Conservation (phyloP, 2,888 invertebrate species). For the Lacanobia wlatinum region DNA sequence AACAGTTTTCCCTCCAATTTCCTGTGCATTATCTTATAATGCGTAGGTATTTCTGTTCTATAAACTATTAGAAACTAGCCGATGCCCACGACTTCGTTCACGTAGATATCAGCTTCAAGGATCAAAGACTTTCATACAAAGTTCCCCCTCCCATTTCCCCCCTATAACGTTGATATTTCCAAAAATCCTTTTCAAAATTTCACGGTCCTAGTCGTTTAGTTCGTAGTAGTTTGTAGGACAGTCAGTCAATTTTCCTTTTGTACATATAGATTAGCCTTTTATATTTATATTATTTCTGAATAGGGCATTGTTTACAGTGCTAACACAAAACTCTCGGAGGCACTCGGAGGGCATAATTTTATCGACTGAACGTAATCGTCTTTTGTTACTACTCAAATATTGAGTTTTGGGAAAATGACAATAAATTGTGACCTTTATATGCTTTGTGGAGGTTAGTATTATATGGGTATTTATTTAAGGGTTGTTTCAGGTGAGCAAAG, state of each 20-base stretch:
- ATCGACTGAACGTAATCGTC: slow-evolving; percentile 10
- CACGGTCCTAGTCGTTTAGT: no score
- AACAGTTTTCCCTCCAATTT: slow-evolving; percentile 1
- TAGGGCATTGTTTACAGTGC: slow-evolving; percentile 26
- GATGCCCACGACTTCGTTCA: no score
- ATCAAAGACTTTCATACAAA: no score
- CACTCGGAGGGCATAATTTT: slow-evolving; percentile 16
- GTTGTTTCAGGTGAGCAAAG: neutral
- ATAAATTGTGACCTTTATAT: slow-evolving; percentile 22
- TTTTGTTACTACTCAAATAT: slow-evolving; percentile 53
- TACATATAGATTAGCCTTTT: neutral
- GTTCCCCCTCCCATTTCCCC: neutral
- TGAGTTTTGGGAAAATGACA: slow-evolving; percentile 26
- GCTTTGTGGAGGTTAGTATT: slow-evolving; percentile 6
- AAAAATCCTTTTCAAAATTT: no score
- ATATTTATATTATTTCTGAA: slow-evolving; percentile 30
- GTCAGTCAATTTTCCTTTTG: no score
- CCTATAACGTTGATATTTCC: no score
- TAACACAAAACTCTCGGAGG: slow-evolving; percentile 9
- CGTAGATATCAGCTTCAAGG: neutral
- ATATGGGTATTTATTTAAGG: slow-evolving; percentile 10
- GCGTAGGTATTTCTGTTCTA: slow-evolving; percentile 1
- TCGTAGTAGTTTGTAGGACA: no score
- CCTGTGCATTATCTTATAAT: slow-evolving; percentile 1
- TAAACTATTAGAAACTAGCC: neutral